Evolutionary conservation across 1,140 invertebrate genomes (phyloP).

Genomic region (Hermetia illucens): DNA sequence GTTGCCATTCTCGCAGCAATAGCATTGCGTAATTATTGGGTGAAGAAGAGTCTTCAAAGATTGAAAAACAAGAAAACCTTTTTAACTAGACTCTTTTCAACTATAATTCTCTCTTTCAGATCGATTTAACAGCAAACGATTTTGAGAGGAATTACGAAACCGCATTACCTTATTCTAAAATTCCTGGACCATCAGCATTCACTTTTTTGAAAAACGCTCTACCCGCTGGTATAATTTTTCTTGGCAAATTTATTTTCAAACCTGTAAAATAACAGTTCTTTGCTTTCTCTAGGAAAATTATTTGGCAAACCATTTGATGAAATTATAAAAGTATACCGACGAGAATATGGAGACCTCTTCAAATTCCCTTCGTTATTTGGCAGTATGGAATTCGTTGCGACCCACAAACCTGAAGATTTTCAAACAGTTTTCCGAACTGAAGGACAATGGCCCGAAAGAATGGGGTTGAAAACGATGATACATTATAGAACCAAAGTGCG

Average conservation of each 20-base stretch:
- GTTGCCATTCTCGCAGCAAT: no score
- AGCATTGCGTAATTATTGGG: no score
- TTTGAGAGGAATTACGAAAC: slow-evolving; percentile 2
- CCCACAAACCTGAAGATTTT: slow-evolving; percentile 9
- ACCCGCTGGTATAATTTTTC: slow-evolving; percentile 4
- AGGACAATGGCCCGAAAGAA: slow-evolving; percentile 5
- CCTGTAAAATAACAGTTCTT: slow-evolving; percentile 4
- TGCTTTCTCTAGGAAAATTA: not conserved
- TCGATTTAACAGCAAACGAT: no score
- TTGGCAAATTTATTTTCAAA: no score
- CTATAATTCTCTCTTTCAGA: no score
- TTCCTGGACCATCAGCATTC: slow-evolving; percentile 3
- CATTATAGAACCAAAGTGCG: slow-evolving; percentile 9
- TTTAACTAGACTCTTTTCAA: no score
- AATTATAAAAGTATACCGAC: not conserved
- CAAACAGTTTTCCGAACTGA: slow-evolving; percentile 9
- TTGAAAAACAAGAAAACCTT: no score
- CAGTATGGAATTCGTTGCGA: slow-evolving; percentile 1
- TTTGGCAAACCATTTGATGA: no score
- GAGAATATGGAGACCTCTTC: slow-evolving; percentile 8
- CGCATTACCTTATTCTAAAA: slow-evolving; percentile 7
- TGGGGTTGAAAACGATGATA: slow-evolving; percentile 3
- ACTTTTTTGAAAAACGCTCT: slow-evolving; percentile 5
- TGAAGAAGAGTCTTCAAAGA: no score
- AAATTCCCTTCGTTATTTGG: slow-evolving; percentile 5